These are phyloP conservation scores for Pseudomugil gertrudae DNA, from an alignment of 2,797 vertebrate genomes.

Conservation along the genomic window DNA sequence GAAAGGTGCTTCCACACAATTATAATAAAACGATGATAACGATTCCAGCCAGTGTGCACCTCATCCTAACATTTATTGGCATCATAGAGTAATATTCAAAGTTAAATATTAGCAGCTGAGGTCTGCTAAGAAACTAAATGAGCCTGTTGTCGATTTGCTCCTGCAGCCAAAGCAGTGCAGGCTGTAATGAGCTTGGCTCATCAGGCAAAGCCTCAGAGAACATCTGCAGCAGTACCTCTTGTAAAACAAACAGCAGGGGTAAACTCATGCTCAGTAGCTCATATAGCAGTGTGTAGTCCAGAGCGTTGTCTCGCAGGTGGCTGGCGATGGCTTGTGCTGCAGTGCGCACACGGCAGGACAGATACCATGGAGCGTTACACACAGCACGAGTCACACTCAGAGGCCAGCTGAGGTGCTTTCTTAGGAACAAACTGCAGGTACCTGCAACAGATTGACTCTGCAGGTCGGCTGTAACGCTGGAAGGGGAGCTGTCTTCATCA, in stretches of 20 bases:
- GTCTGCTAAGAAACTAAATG: slow-evolving; percentile 43
- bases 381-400: slow-evolving; percentile 85
- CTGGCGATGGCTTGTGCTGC: slow-evolving; percentile 74
- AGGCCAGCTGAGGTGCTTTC: slow-evolving; percentile 88
- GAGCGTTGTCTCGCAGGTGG: slow-evolving; percentile 91
- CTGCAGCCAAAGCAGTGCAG: slow-evolving; percentile 84
- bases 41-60: slow-evolving; percentile 20
- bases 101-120: slow-evolving; percentile 20
- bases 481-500: slow-evolving; percentile 64
- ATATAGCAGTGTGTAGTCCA: slow-evolving; percentile 89
- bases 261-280: slow-evolving; percentile 93
- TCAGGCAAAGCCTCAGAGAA: slow-evolving; percentile 83
- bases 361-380: slow-evolving; percentile 84
- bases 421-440: slow-evolving; percentile 90
- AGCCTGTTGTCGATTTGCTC: slow-evolving; percentile 68
- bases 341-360: slow-evolving; percentile 83
- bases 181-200: slow-evolving; percentile 75
- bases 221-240: slow-evolving; percentile 90
- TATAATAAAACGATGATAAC: slow-evolving; percentile 24
- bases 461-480: slow-evolving; percentile 56
- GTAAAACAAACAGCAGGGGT: slow-evolving; percentile 88
- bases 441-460: slow-evolving; percentile 86
- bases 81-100: slow-evolving; percentile 20
- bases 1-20: slow-evolving; percentile 55
- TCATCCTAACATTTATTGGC: slow-evolving; percentile 66